phyloP scores from a whole-genome alignment of 1,140 invertebrate genomes.

The Chlorops oryzae region DNA sequence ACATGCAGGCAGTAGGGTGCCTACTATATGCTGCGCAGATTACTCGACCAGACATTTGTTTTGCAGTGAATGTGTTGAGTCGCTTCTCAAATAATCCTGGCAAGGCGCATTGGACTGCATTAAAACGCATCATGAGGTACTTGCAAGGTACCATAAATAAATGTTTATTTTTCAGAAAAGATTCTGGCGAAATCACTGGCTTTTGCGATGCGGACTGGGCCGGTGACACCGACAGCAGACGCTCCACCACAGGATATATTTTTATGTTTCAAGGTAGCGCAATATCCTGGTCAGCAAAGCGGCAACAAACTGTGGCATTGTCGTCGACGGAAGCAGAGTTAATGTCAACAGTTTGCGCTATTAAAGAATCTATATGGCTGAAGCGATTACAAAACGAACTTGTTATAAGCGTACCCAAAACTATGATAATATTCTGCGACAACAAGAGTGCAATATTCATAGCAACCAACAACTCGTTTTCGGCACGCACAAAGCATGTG shows the following conservation, averaged over 20 bases:
- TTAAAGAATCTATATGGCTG: slow-evolving; percentile 18
- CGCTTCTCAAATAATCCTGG: slow-evolving; percentile 26
- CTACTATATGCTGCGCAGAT: slow-evolving; percentile 37
- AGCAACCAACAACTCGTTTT: slow-evolving; percentile 13
- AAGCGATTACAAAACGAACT: slow-evolving; percentile 5
- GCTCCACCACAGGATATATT: slow-evolving; percentile 37
- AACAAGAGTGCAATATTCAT: slow-evolving; percentile 28
- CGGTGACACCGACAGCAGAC: slow-evolving; percentile 15
- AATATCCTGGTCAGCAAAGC: slow-evolving; percentile 34
- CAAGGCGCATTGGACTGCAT: slow-evolving; percentile 30
- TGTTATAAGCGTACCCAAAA: neutral
- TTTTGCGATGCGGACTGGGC: slow-evolving; percentile 24
- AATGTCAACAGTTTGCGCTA: slow-evolving; percentile 24
- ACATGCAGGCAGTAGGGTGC: slow-evolving; percentile 26
- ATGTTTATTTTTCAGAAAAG: neutral
- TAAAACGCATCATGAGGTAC: slow-evolving; percentile 40
- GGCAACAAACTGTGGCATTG: slow-evolving; percentile 31
- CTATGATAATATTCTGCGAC: slow-evolving; percentile 18
- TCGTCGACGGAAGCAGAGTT: slow-evolving; percentile 42
- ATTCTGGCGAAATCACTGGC: slow-evolving; percentile 4
- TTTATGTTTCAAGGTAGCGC: slow-evolving; percentile 24
- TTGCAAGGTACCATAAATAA: slow-evolving; percentile 34
- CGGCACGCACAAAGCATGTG: slow-evolving; percentile 26
- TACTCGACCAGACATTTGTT: slow-evolving; percentile 47
- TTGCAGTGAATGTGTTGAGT: slow-evolving; percentile 28